These are phyloP conservation scores for Aphelinus atriplicis DNA, from an alignment of 1,140 invertebrate species.

Conservation along the genomic window DNA sequence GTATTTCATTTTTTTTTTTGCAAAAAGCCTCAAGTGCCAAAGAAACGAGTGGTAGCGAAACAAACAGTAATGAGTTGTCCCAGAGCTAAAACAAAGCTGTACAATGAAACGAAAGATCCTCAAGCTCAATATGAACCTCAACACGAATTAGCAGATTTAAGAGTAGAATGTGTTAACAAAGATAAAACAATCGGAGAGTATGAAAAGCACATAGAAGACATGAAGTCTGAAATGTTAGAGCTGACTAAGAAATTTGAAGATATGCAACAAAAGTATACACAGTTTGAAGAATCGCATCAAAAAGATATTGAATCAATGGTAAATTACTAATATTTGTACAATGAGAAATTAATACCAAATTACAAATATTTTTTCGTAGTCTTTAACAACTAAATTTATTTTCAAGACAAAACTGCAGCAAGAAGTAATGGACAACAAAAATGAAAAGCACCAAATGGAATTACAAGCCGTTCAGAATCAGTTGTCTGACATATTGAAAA, in stretches of 20 bases:
- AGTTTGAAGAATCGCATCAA: constrained; percentile 48
- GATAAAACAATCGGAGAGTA: constrained; percentile 59
- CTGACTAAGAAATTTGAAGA: constrained; percentile 44
- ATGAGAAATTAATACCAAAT: not conserved
- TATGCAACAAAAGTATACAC: constrained; percentile 40
- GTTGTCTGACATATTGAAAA: constrained; percentile 44
- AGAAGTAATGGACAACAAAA: constrained; percentile 46
- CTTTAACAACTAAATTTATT: not conserved
- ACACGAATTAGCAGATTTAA: constrained; percentile 59
- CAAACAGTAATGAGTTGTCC: constrained; percentile 29
- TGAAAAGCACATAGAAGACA: constrained; percentile 56
- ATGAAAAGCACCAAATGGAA: constrained; percentile 50
- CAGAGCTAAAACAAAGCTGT: constrained; percentile 46
- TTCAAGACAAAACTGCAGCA: constrained; percentile 20
- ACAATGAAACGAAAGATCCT: constrained; percentile 27
- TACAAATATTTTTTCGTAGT: constrained; percentile 2
- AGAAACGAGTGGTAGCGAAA: constrained; percentile 48
- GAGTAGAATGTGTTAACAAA: constrained; percentile 60
- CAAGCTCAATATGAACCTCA: constrained; percentile 48
- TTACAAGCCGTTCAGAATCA: constrained; percentile 46
- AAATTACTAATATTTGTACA: constrained; percentile 21
- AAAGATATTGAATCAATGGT: constrained; percentile 58
- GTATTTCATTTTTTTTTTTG: too few relatives aligned
- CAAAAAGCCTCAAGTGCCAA: constrained; percentile 52
- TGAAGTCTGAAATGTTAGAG: constrained; percentile 50